phyloP scores from a whole-genome alignment of 2,888 invertebrate species.

The Melanargia galathea region DNA sequence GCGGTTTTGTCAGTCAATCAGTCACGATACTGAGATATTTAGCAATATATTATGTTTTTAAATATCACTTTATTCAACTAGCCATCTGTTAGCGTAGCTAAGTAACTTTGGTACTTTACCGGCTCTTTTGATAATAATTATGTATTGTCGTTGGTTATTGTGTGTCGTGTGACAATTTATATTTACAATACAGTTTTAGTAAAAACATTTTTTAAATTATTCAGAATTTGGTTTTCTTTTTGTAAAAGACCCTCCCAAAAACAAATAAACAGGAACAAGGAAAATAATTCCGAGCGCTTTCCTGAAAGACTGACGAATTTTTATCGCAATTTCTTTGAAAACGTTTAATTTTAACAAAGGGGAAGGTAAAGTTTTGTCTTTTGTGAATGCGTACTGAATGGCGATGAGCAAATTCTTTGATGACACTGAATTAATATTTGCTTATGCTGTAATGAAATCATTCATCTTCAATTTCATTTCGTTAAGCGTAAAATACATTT shows the following conservation, averaged over 20 bases:
- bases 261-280: conserved; percentile 19
- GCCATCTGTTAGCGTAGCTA: too few relatives aligned
- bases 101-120: too few relatives aligned
- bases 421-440: conserved; percentile 47
- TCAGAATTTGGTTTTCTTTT: not conserved
- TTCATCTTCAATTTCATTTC: conserved; percentile 27
- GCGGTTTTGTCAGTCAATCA: too few relatives aligned
- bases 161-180: not conserved
- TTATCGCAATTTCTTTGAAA: conserved; percentile 54
- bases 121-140: too few relatives aligned
- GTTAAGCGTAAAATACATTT: not conserved
- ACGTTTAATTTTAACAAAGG: conserved; percentile 60
- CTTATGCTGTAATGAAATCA: conserved; percentile 35
- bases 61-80: too few relatives aligned
- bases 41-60: too few relatives aligned
- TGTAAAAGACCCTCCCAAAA: conserved; percentile 5
- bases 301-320: conserved; percentile 57
- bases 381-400: conserved; percentile 54
- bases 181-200: not conserved
- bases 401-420: conserved; percentile 49
- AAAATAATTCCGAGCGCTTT: conserved; percentile 45
- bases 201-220: not conserved
- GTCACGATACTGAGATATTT: too few relatives aligned
- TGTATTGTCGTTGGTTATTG: too few relatives aligned
- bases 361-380: conserved; percentile 54